Evolutionary conservation across 1,140 invertebrate genomes (phyloP).

Genomic region (Achroia grisella): DNA sequence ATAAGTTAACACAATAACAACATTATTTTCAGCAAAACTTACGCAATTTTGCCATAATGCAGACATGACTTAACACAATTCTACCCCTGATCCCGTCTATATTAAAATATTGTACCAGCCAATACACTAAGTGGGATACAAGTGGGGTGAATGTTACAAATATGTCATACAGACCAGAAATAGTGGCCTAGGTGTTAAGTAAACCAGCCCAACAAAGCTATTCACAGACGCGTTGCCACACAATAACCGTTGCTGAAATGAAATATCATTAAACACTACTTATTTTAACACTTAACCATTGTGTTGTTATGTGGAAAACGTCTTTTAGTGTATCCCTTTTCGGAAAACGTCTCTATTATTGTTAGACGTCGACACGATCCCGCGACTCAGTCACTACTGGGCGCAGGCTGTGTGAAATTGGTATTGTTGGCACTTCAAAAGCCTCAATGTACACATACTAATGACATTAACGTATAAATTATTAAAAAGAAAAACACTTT

Average conservation of each 20-base stretch:
- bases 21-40: conserved; percentile 12
- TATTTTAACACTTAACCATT: conserved; percentile 32
- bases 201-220: conserved; percentile 37
- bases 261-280: background rate
- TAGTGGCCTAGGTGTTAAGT: conserved; percentile 25
- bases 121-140: conserved; percentile 26
- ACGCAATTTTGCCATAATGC: conserved; percentile 57
- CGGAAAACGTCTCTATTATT: conserved; percentile 21
- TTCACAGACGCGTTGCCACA: background rate
- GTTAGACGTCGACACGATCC: conserved; percentile 44
- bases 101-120: conserved; percentile 3
- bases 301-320: conserved; percentile 31
- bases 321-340: conserved; percentile 34
- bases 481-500: conserved; percentile 5
- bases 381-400: conserved; percentile 50
- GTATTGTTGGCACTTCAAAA: conserved; percentile 41
- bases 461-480: conserved; percentile 2
- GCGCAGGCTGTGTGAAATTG: conserved; percentile 35
- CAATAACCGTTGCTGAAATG: conserved; percentile 11
- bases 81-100: background rate
- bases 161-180: conserved; percentile 37
- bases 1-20: no score
- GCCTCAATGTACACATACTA: conserved; percentile 6
- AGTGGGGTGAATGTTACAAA: conserved; percentile 19
- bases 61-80: conserved; percentile 35